Evolutionary conservation across 1,140 invertebrate genomes (phyloP), one percentile per base, ranked within the genome.

Genomic region (Phortica variegata): DNA sequence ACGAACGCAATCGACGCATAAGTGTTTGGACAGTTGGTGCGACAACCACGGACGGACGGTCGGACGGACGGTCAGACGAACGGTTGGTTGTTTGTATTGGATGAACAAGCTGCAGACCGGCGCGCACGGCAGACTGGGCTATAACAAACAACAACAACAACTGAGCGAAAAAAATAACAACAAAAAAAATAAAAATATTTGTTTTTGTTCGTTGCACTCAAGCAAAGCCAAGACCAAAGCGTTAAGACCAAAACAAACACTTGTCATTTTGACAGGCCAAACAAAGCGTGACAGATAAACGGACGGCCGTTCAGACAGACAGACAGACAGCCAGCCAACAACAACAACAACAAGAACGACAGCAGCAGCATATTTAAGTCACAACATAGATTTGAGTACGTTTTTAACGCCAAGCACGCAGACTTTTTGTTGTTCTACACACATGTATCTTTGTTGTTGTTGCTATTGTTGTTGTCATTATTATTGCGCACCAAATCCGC

Each of bases 201-300:
- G 6, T 1, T 6, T 9, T 13, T 36, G 15, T 15, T 38, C 18
- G n/a, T n/a, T n/a, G 45, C 34, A 26, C 45, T 16, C 5, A 47
- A 12, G n/a, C 16, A 23, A 16, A 20, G 19, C 18, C 16, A n/a
- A 17, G 36, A 15, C 23, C 7, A 29, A 4, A 18, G 42, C 29
- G 29, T 15, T 17, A 19, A 55, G 55, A 60, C 52, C 49, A 61
- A 65, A 65, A 52, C 59, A 70, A 70, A 70, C 65, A 70, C 65
- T 70, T 70, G 65, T 70, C 65, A 69, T 65, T 59, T 61, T 71
- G 65, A 70, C 65, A 70, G 56, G 53, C 56, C 61, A 65, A 70
- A 69, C 65, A 69, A 69, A 69, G 65, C 65, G 61, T 69, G 65
- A 69, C 65, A 56, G 65, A 70, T 58, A 40, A 52, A 48, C 44